Percentiles rank a stretch among this genome's conserved stretches.
Evolutionary conservation across 2,888 invertebrate species (phyloP).

Genomic region (Heliconius cydno): DNA sequence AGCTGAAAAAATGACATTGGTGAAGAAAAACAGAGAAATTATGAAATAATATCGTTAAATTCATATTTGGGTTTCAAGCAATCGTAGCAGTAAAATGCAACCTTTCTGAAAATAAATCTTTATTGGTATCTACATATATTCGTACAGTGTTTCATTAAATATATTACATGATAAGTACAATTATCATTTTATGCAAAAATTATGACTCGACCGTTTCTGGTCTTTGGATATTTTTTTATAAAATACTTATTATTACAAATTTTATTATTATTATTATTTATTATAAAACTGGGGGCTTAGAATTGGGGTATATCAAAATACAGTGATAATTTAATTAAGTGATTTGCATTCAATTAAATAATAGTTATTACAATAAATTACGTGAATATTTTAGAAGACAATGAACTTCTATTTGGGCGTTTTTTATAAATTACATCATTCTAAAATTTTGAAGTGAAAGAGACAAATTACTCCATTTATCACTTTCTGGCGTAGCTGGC

Average conservation of each 20-base stretch:
- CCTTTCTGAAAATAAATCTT: conserved; percentile 67
- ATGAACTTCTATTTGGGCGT: not conserved
- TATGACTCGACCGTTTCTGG: conserved; percentile 76
- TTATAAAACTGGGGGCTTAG: conserved; percentile 29
- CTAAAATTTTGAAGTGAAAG: not conserved
- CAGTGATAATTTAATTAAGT: not conserved
- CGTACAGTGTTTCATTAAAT: conserved; percentile 71
- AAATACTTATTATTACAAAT: conserved; percentile 51
- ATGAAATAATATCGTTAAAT: not conserved
- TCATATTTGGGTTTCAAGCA: not conserved
- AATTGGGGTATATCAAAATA: not conserved
- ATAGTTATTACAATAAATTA: not conserved
- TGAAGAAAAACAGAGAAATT: not conserved
- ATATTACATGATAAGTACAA: conserved; percentile 75
- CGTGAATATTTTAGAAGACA: not conserved
- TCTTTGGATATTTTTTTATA: conserved; percentile 65
- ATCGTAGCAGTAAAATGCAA: conserved; percentile 35
- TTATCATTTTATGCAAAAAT: conserved; percentile 67
- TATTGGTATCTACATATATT: conserved; percentile 80
- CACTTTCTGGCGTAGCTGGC: too few relatives aligned
- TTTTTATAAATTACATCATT: not conserved
- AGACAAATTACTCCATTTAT: not conserved
- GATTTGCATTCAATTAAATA: not conserved
- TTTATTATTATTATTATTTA: conserved; percentile 18
- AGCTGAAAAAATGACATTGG: too few relatives aligned